A percentile compares a stretch with the other conserved stretches of the same genome.
Conservation (phyloP, 2,888 invertebrate species). For the Tipula lateralis region DNA sequence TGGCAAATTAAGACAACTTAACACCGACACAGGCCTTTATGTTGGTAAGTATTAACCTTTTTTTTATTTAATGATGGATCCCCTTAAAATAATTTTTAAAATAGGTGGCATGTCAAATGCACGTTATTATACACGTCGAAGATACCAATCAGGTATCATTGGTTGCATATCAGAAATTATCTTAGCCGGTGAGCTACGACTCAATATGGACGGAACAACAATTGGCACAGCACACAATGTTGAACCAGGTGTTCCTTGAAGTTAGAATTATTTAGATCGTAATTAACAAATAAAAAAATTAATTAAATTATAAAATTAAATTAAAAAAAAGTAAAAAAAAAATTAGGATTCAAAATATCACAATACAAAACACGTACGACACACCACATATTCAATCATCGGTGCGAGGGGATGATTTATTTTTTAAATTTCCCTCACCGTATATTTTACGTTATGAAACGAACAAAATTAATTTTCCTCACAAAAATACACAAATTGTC, state of each 20-base stretch:
- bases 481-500: background rate
- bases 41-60: slow-evolving; percentile 60
- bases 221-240: slow-evolving; percentile 49
- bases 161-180: slow-evolving; percentile 82
- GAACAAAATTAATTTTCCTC: background rate
- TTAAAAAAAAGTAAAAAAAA: background rate
- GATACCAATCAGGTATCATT: slow-evolving; percentile 68
- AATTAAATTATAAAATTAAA: background rate
- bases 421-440: background rate
- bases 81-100: background rate
- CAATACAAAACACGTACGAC: slow-evolving; percentile 11
- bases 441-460: background rate
- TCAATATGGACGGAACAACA: slow-evolving; percentile 55
- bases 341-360: slow-evolving; percentile 24
- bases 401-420: background rate
- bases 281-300: background rate
- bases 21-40: slow-evolving; percentile 83
- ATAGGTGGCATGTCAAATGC: slow-evolving; percentile 78
- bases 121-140: slow-evolving; percentile 62
- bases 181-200: slow-evolving; percentile 71
- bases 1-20: slow-evolving; percentile 76
- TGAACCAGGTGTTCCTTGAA: slow-evolving; percentile 49
- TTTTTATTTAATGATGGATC: background rate
- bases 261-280: slow-evolving; percentile 33
- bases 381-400: background rate